Evolutionary conservation across 1,140 invertebrate genomes (phyloP).

Genomic region (Drosophila dunni): DNA sequence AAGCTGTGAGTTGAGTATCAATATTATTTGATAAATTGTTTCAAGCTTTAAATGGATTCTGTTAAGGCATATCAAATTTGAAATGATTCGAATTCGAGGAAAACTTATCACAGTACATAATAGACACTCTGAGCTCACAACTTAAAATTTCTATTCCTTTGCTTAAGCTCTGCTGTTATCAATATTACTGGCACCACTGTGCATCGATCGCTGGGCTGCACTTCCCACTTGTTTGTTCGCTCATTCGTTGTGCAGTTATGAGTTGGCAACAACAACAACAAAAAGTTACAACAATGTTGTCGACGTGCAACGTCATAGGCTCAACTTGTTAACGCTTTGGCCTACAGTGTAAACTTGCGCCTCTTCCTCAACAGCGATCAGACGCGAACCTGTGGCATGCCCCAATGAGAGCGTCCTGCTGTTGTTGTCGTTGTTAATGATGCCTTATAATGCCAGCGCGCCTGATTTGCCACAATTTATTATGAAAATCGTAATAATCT

Average conservation of each 20-base stretch:
- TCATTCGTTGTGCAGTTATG: slow-evolving; percentile 57
- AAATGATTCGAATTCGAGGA: no score
- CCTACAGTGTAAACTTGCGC: slow-evolving; percentile 78
- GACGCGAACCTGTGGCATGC: slow-evolving; percentile 27
- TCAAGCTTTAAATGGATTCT: no score
- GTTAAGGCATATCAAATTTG: no score
- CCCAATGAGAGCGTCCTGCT: slow-evolving; percentile 15
- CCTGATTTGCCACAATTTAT: slow-evolving; percentile 84
- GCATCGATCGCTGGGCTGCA: slow-evolving; percentile 36
- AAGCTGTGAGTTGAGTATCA: no score
- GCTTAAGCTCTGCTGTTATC: no score
- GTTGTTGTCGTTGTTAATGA: slow-evolving; percentile 79
- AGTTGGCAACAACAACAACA: slow-evolving; percentile 39
- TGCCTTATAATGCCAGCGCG: slow-evolving; percentile 82
- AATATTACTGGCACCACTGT: background rate
- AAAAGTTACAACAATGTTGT: slow-evolving; percentile 27
- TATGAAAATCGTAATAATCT: slow-evolving; percentile 83
- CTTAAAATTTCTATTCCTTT: no score
- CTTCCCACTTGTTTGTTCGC: slow-evolving; percentile 77
- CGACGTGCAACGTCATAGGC: slow-evolving; percentile 59
- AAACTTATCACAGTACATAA: no score
- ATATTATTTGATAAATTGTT: no score
- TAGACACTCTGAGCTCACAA: no score
- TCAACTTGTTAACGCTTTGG: slow-evolving; percentile 79
- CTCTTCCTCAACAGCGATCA: slow-evolving; percentile 22